Conservation (phyloP, 1,140 invertebrate species). For the Lepidurus packardi region DNA sequence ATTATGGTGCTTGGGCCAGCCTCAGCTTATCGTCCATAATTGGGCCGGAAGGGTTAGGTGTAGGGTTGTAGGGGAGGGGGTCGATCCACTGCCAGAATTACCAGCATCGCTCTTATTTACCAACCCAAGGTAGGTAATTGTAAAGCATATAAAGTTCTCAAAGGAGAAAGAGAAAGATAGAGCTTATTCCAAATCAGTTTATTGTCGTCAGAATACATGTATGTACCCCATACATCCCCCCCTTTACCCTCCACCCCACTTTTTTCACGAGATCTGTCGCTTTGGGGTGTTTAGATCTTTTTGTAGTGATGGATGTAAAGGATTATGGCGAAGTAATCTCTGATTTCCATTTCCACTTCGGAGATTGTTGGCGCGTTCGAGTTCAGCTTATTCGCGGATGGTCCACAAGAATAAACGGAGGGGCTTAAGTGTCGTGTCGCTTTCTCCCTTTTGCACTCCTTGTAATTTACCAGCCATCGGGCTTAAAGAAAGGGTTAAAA, state of each 20-base stretch:
- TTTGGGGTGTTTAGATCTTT: not conserved
- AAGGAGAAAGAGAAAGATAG: not conserved
- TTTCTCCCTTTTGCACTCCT: not conserved
- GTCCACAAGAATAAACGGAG: not conserved
- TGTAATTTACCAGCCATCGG: not conserved
- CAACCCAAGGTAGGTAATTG: not conserved
- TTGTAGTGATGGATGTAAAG: constrained; percentile 7
- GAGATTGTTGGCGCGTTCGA: not conserved
- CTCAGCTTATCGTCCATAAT: constrained; percentile 9
- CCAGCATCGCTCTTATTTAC: not conserved
- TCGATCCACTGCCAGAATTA: not conserved
- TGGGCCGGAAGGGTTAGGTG: constrained; percentile 12
- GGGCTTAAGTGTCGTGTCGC: not conserved
- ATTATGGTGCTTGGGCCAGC: not conserved
- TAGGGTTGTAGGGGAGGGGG: not conserved
- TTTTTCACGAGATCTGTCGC: not conserved
- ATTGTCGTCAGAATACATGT: not conserved
- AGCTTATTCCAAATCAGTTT: not conserved
- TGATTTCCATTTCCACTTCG: not conserved
- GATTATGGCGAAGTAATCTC: not conserved
- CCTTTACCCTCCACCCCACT: not conserved
- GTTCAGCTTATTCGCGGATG: not conserved
- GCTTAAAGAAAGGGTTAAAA: not conserved
- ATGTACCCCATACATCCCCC: not conserved
- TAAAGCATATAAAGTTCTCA: not conserved